Evolutionary conservation across 2,888 invertebrate species (phyloP).

Genomic region (Sarcophaga caerulescens): DNA sequence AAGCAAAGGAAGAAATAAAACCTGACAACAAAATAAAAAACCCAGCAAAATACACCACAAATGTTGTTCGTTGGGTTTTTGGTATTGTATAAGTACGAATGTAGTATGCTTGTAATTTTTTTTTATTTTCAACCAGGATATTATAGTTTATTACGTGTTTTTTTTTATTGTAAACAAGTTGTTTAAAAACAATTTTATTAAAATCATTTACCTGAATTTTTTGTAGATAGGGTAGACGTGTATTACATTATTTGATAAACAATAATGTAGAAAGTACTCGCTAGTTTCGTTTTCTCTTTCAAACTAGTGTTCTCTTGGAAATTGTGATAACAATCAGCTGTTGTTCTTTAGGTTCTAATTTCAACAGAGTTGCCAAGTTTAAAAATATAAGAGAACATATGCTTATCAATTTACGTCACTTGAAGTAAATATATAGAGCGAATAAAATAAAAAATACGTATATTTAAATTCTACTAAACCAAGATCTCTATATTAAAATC

Average conservation of each 20-base stretch:
- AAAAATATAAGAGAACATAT: too few relatives aligned
- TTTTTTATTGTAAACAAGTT: conserved; percentile 39
- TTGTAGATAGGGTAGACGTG: background rate
- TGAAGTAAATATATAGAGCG: too few relatives aligned
- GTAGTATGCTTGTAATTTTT: background rate
- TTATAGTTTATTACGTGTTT: conserved; percentile 60
- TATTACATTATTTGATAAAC: too few relatives aligned
- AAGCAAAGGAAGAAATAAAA: conserved; percentile 44
- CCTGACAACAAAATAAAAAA: conserved; percentile 22
- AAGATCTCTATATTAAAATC: too few relatives aligned
- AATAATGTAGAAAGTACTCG: background rate
- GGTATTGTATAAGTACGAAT: background rate
- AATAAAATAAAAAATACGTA: too few relatives aligned
- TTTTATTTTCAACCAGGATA: conserved; percentile 60
- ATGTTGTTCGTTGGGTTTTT: conserved; percentile 60
- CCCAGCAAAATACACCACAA: conserved; percentile 38
- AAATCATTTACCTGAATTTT: conserved; percentile 1
- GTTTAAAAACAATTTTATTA: conserved; percentile 34
- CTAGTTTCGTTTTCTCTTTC: background rate
- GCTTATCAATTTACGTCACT: too few relatives aligned
- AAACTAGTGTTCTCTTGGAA: background rate
- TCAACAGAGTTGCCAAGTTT: conserved; percentile 1
- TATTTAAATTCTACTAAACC: too few relatives aligned
- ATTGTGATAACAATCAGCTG: conserved; percentile 42
- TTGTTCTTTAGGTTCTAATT: conserved; percentile 16